Evolutionary conservation across 2,888 invertebrate genomes (phyloP), one percentile per base, ranked within the genome.

Genomic region (Trisateles emortualis): DNA sequence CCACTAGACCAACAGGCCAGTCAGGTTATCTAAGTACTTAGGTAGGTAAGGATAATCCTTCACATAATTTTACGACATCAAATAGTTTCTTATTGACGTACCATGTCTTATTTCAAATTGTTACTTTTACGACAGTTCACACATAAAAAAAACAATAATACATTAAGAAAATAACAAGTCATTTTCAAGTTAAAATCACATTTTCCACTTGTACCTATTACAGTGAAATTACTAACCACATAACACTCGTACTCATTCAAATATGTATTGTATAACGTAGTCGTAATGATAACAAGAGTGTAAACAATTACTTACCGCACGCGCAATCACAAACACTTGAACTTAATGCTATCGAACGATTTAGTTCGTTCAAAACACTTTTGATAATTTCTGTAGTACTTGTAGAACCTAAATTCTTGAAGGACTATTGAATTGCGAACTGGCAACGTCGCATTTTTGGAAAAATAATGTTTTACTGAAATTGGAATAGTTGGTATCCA

Each of bases 261-360:
- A 41, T n/a, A 43, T 50, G 39, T 14, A 29, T 58, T 45, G 41
- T 67, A 52, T 54, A 54, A 19, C 36, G 33, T 43, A 57, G 44
- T 52, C 48, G 50, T 51, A 66, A 49, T 59, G 58, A 70, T 68
- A 64, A 64, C 58, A 59, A 57, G n/a, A n/a, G 39, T 59, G 51
- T 61, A 64, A 61, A 69, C 72, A 71, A 55, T 53, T 11, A 47
- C 45, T 53, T 11, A 47, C 45, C 39, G 39, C 43, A 53, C 39
- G 46, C 63, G 46, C 52, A 51, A 62, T 62, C 56, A 49, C 52
- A 65, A 69, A 71, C 57, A 63, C 53, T 68, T 39, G 41, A 56
- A 50, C 47, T 44, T 53, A 52, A 53, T 51, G 30, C 50, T 64
- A 64, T 56, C 51, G 24, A 32, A 47, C 33, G 62, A 57, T 55